Percentiles rank a stretch among this genome's conserved stretches.
Conservation (phyloP, 2,113 vertebrate genomes). For the Uria lomvia region DNA sequence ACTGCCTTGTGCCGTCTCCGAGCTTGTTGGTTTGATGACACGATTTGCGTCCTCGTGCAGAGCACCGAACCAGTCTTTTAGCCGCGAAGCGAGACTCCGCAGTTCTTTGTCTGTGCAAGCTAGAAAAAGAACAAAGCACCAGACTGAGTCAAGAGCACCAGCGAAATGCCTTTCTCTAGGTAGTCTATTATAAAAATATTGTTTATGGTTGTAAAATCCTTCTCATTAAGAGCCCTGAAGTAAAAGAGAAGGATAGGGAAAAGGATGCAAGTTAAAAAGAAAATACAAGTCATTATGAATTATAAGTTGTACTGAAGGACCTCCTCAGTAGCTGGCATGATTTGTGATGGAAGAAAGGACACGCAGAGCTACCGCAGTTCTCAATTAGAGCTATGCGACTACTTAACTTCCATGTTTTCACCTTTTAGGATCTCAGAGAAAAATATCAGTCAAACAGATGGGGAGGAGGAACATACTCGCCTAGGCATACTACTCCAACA, state of each 20-base stretch:
- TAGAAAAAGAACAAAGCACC: slow-evolving; percentile 64
- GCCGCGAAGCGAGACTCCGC: slow-evolving; percentile 86
- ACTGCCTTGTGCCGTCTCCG: slow-evolving; percentile 84
- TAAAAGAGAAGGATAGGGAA: neutral
- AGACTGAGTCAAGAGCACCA: neutral
- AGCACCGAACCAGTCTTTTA: slow-evolving; percentile 95
- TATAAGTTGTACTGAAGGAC: neutral
- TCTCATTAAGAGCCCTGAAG: neutral
- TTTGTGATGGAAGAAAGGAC: neutral
- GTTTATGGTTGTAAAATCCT: neutral
- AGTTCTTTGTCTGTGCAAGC: slow-evolving; percentile 89
- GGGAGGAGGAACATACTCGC: neutral
- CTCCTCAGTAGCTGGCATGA: neutral
- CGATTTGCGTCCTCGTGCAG: slow-evolving; percentile 91
- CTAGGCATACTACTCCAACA: neutral
- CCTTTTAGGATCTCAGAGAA: slow-evolving; percentile 24
- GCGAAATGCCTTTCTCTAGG: neutral
- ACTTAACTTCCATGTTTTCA: neutral
- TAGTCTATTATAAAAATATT: neutral
- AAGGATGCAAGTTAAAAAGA: neutral
- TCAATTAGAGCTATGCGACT: neutral
- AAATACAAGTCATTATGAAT: neutral
- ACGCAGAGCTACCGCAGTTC: neutral
- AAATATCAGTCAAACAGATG: slow-evolving; percentile 22
- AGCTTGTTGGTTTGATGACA: slow-evolving; percentile 86